Conservation (phyloP, 1,140 invertebrate genomes). For the Neodiprion lecontei region DNA sequence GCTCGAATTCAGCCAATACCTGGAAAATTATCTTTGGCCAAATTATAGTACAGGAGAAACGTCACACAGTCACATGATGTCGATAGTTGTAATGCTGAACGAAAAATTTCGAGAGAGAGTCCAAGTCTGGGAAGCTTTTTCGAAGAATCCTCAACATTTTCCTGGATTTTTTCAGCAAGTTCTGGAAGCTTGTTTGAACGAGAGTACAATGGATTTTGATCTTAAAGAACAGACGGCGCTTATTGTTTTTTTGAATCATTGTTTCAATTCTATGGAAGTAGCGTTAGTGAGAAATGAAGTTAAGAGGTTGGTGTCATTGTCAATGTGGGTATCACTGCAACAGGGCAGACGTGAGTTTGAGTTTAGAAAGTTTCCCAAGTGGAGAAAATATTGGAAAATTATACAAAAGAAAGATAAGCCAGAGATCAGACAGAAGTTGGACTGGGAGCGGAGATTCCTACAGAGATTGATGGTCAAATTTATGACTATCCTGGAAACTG, state of each 20-base stretch:
- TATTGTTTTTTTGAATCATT: slow-evolving; percentile 93
- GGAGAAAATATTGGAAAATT: slow-evolving; percentile 91
- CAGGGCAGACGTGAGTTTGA: slow-evolving; percentile 85
- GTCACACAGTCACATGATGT: slow-evolving; percentile 86
- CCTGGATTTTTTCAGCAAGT: slow-evolving; percentile 87
- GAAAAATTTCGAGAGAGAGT: slow-evolving; percentile 98
- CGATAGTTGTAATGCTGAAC: slow-evolving; percentile 97
- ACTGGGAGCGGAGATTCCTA: slow-evolving; percentile 90
- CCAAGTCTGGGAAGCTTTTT: slow-evolving; percentile 93
- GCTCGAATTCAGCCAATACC: slow-evolving; percentile 96
- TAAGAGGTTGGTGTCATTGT: slow-evolving; percentile 89
- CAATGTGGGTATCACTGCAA: slow-evolving; percentile 93
- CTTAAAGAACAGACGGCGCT: slow-evolving; percentile 87
- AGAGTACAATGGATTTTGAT: slow-evolving; percentile 61
- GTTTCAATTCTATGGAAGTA: slow-evolving; percentile 97
- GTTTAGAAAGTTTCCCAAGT: slow-evolving; percentile 86
- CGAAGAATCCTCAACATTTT: slow-evolving; percentile 83
- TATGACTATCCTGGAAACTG: slow-evolving; percentile 79
- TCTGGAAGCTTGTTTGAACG: slow-evolving; percentile 72
- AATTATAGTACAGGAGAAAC: slow-evolving; percentile 79
- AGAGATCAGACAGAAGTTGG: slow-evolving; percentile 73
- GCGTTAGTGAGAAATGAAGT: slow-evolving; percentile 91
- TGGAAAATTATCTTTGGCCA: slow-evolving; percentile 98
- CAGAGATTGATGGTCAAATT: slow-evolving; percentile 92
- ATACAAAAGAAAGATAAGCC: slow-evolving; percentile 87